These are phyloP conservation scores for Arbacia lixula DNA, from an alignment of 53 echinoderm and acorn worm genomes.

Conservation along the genomic window DNA sequence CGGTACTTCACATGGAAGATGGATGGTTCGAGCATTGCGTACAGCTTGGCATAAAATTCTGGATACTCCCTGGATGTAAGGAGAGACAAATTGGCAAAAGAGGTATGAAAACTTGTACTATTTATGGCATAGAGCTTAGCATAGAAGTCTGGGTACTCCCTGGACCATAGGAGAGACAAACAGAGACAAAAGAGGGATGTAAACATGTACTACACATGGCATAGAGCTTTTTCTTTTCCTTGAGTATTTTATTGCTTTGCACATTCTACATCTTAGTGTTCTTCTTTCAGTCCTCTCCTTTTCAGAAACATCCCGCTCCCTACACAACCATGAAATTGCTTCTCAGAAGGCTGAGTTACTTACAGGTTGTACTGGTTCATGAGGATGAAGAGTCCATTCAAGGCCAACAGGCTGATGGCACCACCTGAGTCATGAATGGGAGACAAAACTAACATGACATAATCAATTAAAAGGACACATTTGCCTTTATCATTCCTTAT, in stretches of 20 bases:
- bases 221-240: too few species aligned
- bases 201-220: too few species aligned
- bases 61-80: slow-evolving; percentile 89
- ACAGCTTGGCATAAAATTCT: slow-evolving; percentile 92
- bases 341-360: slow-evolving; percentile 35
- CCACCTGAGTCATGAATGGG: too few species aligned
- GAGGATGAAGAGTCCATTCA: slow-evolving; percentile 92
- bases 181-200: background rate
- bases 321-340: too few species aligned
- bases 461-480: too few species aligned
- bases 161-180: slow-evolving; percentile 18
- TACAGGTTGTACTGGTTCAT: slow-evolving; percentile 95
- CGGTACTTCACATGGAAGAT: slow-evolving; percentile 96
- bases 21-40: slow-evolving; percentile 86
- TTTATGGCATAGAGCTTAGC: slow-evolving; percentile 84
- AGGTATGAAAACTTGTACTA: background rate
- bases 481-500: too few species aligned
- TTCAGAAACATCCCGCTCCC: too few species aligned
- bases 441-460: too few species aligned
- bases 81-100: background rate
- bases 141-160: slow-evolving; percentile 97
- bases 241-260: too few species aligned
- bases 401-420: slow-evolving; percentile 87
- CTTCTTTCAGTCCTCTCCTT: too few species aligned
- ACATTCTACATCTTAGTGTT: too few species aligned